phyloP scores from a whole-genome alignment of 1,140 invertebrate genomes.

The Micrasema longulum region DNA sequence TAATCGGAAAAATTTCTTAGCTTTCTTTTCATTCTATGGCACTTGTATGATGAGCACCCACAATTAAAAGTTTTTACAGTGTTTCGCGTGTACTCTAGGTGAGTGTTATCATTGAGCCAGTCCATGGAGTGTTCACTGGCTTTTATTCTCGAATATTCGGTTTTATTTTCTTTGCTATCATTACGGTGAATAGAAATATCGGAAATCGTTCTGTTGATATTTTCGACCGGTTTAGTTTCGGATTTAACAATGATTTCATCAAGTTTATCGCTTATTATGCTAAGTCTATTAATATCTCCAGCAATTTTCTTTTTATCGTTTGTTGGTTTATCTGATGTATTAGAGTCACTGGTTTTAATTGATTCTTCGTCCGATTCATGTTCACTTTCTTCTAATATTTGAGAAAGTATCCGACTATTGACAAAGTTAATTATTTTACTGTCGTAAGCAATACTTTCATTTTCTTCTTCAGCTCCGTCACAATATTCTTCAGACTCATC shows the following conservation, averaged over 20 bases:
- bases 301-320: constrained; percentile 60
- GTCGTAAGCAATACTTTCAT: constrained; percentile 48
- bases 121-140: constrained; percentile 12
- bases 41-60: constrained; percentile 57
- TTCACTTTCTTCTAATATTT: constrained; percentile 67
- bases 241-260: constrained; percentile 64
- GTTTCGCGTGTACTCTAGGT: constrained; percentile 13
- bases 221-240: constrained; percentile 32
- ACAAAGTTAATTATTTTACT: constrained; percentile 62
- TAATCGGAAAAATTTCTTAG: constrained; percentile 59
- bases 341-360: constrained; percentile 61
- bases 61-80: background rate
- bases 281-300: constrained; percentile 65
- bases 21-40: constrained; percentile 61
- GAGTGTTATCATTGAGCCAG: constrained; percentile 19
- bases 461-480: constrained; percentile 50
- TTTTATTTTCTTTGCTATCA: background rate
- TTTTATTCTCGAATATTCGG: constrained; percentile 14
- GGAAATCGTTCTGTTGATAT: background rate
- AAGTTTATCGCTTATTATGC: constrained; percentile 64
- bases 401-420: constrained; percentile 65
- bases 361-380: constrained; percentile 59
- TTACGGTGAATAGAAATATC: background rate
- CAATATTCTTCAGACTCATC: constrained; percentile 43
- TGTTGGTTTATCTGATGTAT: constrained; percentile 53